A percentile compares a stretch with the other conserved stretches of the same genome.
phyloP scores from a whole-genome alignment of 2,113 vertebrate genomes.

The Sceloporus undulatus region DNA sequence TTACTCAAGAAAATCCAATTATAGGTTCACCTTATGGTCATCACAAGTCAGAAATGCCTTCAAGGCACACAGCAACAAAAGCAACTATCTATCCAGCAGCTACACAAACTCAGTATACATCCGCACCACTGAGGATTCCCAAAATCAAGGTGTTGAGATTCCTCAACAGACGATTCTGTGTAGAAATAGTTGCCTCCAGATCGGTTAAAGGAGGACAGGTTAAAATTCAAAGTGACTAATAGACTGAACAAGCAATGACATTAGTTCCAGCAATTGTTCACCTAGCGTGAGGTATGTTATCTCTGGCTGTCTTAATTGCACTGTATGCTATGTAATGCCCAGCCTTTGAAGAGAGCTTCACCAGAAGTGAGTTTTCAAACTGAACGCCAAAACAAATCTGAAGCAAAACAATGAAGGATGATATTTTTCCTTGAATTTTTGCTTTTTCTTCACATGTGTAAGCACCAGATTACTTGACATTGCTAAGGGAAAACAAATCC shows the following conservation, averaged over 20 bases:
- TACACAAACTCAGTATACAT: background rate
- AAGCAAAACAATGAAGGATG: background rate
- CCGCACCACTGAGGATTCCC: no score
- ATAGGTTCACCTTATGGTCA: no score
- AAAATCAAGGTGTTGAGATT: background rate
- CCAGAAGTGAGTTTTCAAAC: background rate
- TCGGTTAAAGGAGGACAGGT: background rate
- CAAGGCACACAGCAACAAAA: no score
- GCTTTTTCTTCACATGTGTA: background rate
- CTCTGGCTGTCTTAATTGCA: constrained; percentile 4
- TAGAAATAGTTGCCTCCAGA: background rate
- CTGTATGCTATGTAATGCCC: background rate
- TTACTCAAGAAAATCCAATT: no score
- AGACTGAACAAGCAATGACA: background rate
- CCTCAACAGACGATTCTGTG: background rate
- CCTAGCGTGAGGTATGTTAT: background rate
- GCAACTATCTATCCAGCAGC: background rate
- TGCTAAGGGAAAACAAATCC: background rate
- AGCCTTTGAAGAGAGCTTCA: background rate
- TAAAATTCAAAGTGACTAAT: background rate
- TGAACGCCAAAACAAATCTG: background rate
- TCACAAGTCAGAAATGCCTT: no score
- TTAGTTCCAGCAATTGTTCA: background rate
- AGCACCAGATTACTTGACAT: background rate
- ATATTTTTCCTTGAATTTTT: background rate